Evolutionary conservation across 64 coral and sea anemone genomes (phyloP), one percentile per base, ranked within the genome.

Genomic region (Orbicella faveolata): DNA sequence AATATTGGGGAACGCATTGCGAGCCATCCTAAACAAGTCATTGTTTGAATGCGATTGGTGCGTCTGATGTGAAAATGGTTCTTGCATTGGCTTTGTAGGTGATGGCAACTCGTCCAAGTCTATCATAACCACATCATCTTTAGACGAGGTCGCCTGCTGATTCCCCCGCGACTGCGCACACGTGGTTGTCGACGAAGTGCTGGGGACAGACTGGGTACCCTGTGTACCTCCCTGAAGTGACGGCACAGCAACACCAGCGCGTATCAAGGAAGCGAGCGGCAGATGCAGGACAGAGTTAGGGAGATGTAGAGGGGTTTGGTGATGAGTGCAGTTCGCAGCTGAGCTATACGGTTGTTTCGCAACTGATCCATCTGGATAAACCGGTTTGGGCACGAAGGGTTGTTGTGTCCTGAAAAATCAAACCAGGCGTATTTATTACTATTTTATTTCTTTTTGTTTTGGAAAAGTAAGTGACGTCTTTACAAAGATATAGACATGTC

Each of bases 31-130:
- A 4, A 85, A 39, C 65, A 85, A 85, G 39, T 85, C 82, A 12
- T 0, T 52, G 13, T 70, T 85, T 13, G 21, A 15, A 9, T 54
- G 82, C 3, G 37, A 14, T n/a, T 85, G 82, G 64, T 25, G 44
- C 21, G 6, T 35, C 17, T 68, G 34, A 26, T 25, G 67, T n/a
- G 9, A 11, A 3, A 44, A 17, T 11, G 63, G 5, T 68, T 84
- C 61, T 6, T 67, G 62, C 35, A 68, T 0, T 8, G 82, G 41
- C 14, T 85, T 69, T 18, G 90, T 81, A 19, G 90, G 90, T 14
- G 90, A 92, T 14, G 90, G 90, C 41, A 92, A 52, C 11, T 92
- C 90, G 51, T 92, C 90, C 20, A 92, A 64, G 48, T 92, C 90
- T 53, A 92, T 92, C 35, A 75, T 92, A 30, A 92, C 90, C 4